Evolutionary conservation across 2,888 invertebrate genomes (phyloP).

Genomic region (Dicyrtoma fusca): DNA sequence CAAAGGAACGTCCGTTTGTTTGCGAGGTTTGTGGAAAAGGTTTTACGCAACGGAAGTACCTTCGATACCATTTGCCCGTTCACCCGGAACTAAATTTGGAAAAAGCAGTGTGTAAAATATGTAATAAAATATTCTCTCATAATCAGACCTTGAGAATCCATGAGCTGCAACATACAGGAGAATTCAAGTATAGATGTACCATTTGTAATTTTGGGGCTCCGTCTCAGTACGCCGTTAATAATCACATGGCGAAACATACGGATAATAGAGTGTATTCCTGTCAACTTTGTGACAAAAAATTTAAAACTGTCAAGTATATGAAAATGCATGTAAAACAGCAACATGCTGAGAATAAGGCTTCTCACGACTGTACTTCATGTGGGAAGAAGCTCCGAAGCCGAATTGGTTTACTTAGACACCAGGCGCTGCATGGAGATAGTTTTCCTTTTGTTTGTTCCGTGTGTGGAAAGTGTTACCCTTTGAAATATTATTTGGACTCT

Average conservation of each 20-base stretch:
- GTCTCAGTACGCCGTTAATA: background rate
- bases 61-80: constrained; percentile 6
- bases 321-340: constrained; percentile 6
- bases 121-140: constrained; percentile 10
- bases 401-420: too few relatives aligned
- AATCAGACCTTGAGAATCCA: background rate
- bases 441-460: constrained; percentile 3
- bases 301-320: background rate
- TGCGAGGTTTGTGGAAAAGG: constrained; percentile 9
- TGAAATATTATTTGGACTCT: constrained; percentile 11
- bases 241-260: constrained; percentile 15
- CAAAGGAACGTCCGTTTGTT: constrained; percentile 8
- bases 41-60: constrained; percentile 15
- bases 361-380: too few relatives aligned
- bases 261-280: constrained; percentile 5
- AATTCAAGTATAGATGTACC: background rate
- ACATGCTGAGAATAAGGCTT: background rate
- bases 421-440: background rate
- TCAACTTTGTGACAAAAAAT: background rate
- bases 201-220: constrained; percentile 2
- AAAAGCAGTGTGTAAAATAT: background rate
- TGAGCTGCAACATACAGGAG: background rate
- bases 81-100: constrained; percentile 17
- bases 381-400: too few relatives aligned
- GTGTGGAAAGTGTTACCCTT: constrained; percentile 5